Conservation (phyloP, 2,797 vertebrate species). For the Micropoecilia bifurca region DNA sequence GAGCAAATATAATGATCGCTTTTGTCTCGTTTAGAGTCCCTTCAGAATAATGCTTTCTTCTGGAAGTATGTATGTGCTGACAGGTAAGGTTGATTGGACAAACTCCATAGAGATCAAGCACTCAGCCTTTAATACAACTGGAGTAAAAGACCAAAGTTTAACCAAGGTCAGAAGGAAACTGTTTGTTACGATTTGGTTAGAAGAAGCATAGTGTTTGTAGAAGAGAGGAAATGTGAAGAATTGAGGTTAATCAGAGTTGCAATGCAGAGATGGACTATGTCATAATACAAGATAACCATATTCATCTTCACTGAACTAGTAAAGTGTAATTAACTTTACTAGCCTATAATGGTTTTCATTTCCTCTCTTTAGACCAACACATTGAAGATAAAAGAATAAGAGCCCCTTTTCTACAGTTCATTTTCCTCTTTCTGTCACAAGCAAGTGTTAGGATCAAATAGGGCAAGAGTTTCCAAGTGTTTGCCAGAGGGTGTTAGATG, state of each 20-base stretch:
- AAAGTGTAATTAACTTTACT: not conserved
- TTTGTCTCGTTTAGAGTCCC: slow-evolving; percentile 47
- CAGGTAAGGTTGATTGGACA: slow-evolving; percentile 66
- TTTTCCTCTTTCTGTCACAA: slow-evolving; percentile 37
- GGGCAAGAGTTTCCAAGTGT: slow-evolving; percentile 10
- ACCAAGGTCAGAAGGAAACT: slow-evolving; percentile 59
- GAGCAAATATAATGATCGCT: slow-evolving; percentile 56
- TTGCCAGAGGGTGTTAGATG: slow-evolving; percentile 16
- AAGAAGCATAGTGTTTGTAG: slow-evolving; percentile 31
- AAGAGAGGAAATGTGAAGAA: slow-evolving; percentile 36
- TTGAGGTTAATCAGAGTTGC: slow-evolving; percentile 36
- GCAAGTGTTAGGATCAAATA: slow-evolving; percentile 26
- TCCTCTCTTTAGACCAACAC: not conserved
- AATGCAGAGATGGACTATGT: slow-evolving; percentile 33
- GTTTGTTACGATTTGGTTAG: slow-evolving; percentile 43
- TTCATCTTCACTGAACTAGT: slow-evolving; percentile 3
- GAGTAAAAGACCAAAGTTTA: slow-evolving; percentile 36
- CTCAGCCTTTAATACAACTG: slow-evolving; percentile 40
- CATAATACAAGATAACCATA: slow-evolving; percentile 26
- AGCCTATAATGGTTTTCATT: not conserved
- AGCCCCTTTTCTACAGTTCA: slow-evolving; percentile 27
- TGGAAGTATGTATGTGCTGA: slow-evolving; percentile 49
- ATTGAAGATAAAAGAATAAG: not conserved
- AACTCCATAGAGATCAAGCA: slow-evolving; percentile 54
- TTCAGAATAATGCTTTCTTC: slow-evolving; percentile 33